Evolutionary conservation across 2,797 vertebrate species (phyloP).

Genomic region (Propithecus perrieri): DNA sequence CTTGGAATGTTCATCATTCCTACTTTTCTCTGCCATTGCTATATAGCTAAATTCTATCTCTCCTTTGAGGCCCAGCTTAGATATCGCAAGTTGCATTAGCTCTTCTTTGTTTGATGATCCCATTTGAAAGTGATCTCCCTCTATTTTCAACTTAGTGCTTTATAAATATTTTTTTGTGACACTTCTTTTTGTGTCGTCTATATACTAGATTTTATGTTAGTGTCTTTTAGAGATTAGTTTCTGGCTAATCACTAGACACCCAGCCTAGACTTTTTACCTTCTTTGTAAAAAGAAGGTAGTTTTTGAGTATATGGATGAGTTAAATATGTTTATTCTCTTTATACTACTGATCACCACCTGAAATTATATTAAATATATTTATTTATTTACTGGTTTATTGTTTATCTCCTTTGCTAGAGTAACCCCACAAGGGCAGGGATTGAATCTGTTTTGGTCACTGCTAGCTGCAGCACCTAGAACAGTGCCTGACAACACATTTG

Average conservation of each 20-base stretch:
- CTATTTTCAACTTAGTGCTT: constrained; percentile 31
- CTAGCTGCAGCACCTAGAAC: background rate
- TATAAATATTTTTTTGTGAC: background rate
- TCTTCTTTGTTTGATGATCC: background rate
- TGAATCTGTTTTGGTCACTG: background rate
- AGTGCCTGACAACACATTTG: background rate
- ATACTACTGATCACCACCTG: background rate
- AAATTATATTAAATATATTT: background rate
- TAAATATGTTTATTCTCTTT: background rate
- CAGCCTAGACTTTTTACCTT: background rate
- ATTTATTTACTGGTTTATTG: background rate
- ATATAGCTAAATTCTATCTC: background rate
- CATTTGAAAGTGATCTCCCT: constrained; percentile 11
- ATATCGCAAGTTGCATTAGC: background rate
- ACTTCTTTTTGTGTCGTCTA: background rate
- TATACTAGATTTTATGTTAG: background rate
- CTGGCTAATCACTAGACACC: background rate
- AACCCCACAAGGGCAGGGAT: background rate
- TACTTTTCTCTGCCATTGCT: background rate
- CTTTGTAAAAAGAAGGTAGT: background rate
- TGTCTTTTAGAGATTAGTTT: background rate
- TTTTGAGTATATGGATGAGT: background rate
- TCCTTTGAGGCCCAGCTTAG: background rate
- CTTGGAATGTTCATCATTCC: background rate
- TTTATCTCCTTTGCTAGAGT: background rate